These are phyloP conservation scores for Andrena hattorfiana DNA, from an alignment of 2,888 invertebrate genomes.

Conservation along the genomic window DNA sequence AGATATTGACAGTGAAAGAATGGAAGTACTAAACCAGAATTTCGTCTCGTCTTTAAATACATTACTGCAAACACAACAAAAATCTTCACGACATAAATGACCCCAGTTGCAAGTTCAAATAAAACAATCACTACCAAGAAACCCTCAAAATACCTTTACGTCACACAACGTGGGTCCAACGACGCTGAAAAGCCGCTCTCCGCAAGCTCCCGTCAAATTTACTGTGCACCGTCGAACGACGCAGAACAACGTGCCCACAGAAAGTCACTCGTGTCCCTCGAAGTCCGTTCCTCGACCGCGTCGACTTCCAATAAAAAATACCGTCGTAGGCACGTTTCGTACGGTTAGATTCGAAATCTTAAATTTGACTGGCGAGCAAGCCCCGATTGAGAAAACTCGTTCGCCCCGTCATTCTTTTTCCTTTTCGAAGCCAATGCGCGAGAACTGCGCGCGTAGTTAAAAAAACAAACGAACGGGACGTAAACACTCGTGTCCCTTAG, in stretches of 20 bases:
- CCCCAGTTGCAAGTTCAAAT: background rate
- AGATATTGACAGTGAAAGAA: no score
- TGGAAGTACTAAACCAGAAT: no score
- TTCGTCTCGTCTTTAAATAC: background rate
- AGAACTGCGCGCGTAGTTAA: background rate
- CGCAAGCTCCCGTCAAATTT: constrained; percentile 4
- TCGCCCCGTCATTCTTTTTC: background rate
- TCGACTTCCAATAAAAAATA: no score
- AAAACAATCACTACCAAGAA: background rate
- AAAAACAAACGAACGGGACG: background rate
- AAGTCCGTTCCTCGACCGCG: background rate
- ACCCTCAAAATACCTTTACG: constrained; percentile 19
- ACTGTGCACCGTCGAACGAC: background rate
- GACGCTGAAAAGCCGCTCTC: background rate
- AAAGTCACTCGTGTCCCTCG: background rate
- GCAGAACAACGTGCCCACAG: background rate
- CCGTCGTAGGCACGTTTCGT: background rate
- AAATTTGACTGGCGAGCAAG: background rate
- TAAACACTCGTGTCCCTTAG: constrained; percentile 32
- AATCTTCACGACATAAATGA: background rate
- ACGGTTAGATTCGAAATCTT: background rate
- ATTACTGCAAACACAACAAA: background rate
- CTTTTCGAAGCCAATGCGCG: background rate
- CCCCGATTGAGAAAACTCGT: background rate
- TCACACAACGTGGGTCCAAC: background rate